phyloP scores from a whole-genome alignment of 1,140 invertebrate species.

The Dinothrombium tinctorium region DNA sequence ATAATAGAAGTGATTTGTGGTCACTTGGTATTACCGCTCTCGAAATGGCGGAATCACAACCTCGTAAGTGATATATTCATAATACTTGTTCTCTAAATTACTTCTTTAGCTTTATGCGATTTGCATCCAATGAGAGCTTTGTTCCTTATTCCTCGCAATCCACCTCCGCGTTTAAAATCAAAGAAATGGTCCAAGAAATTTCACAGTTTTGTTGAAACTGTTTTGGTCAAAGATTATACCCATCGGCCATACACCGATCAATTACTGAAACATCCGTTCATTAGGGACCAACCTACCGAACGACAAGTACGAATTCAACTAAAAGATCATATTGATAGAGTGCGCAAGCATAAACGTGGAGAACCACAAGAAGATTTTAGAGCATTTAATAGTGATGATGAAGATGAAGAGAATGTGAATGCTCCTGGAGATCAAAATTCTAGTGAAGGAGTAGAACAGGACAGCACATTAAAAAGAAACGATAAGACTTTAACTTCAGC shows the following conservation, averaged over 20 bases:
- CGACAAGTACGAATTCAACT: constrained; percentile 90
- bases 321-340: constrained; percentile 96
- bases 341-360: constrained; percentile 20
- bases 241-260: constrained; percentile 94
- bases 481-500: constrained; percentile 7
- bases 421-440: constrained; percentile 3
- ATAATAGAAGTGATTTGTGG: constrained; percentile 42
- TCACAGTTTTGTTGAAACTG: constrained; percentile 65
- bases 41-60: constrained; percentile 99
- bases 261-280: constrained; percentile 87
- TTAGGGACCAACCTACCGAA: constrained; percentile 91
- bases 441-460: constrained; percentile 7
- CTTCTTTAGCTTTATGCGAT: constrained; percentile 37
- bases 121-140: constrained; percentile 97
- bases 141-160: constrained; percentile 93
- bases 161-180: constrained; percentile 82
- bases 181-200: constrained; percentile 92
- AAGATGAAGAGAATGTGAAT: constrained; percentile 21
- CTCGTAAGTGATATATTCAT: too few species aligned
- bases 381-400: constrained; percentile 21
- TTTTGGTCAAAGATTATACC: constrained; percentile 90
- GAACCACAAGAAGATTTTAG: constrained; percentile 17
- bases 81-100: too few species aligned
- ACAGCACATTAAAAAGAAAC: constrained; percentile 13
- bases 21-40: constrained; percentile 42